Conservation (phyloP, 2,888 invertebrate genomes). For the Athalia circularis region DNA sequence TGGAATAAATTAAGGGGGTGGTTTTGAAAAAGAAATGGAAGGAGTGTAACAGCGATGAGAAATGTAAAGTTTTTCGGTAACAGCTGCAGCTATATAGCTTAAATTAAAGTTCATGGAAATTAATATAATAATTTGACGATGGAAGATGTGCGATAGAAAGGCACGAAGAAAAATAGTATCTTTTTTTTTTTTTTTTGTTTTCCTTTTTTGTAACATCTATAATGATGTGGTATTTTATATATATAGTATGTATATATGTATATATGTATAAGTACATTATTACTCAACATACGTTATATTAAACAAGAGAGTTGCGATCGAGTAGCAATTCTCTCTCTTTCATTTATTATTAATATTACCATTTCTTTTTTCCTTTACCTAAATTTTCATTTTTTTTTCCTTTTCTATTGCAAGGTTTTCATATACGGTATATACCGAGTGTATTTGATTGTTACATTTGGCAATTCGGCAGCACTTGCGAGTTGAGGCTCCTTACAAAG, state of each 20-base stretch:
- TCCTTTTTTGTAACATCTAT: slow-evolving; percentile 24
- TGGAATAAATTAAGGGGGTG: no score
- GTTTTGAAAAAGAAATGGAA: no score
- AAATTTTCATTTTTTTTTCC: slow-evolving; percentile 30
- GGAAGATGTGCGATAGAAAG: slow-evolving; percentile 60
- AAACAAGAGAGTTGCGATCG: neutral
- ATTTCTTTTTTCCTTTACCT: neutral
- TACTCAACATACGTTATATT: slow-evolving; percentile 9
- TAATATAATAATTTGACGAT: slow-evolving; percentile 27
- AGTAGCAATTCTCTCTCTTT: slow-evolving; percentile 17
- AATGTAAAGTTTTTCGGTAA: no score
- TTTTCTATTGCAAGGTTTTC: slow-evolving; percentile 40
- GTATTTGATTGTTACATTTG: slow-evolving; percentile 69
- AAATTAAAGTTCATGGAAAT: neutral
- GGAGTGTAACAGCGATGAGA: no score
- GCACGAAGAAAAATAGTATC: slow-evolving; percentile 61
- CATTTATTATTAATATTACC: neutral
- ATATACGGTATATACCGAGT: slow-evolving; percentile 47
- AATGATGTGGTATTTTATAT: slow-evolving; percentile 44
- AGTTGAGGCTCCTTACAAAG: slow-evolving; percentile 62
- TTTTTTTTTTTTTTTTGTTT: slow-evolving; percentile 36
- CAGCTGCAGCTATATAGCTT: no score
- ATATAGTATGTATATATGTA: neutral
- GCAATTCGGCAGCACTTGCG: slow-evolving; percentile 68
- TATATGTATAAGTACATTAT: neutral